Evolutionary conservation across 2,113 vertebrate species (phyloP), one percentile per base, ranked within the genome.

Genomic region (Mormoops blainvillei): DNA sequence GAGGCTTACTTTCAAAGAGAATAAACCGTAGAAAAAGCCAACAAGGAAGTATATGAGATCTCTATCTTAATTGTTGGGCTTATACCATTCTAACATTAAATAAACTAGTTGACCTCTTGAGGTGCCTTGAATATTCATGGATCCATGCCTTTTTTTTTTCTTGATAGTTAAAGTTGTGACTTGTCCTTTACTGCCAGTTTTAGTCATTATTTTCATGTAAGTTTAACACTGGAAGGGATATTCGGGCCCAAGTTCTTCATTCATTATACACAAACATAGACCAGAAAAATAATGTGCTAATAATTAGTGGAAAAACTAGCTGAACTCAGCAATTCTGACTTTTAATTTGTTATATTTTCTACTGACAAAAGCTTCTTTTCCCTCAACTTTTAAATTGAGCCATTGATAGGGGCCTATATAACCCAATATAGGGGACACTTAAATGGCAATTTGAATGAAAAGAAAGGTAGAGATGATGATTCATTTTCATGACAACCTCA

Each of bases 371-470:
- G 10, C 50, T 70, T 81, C 58, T 80, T 85, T 9, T 76, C 50
- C 56, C 7, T 89, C 41, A 94, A 28, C 11, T 78, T 93, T 80
- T 84, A 94, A 94, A 50, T 43, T 89, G 78, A 81, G 33, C n/a
- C 15, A 70, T 13, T 50, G 24, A 63, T 56, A 89, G 71, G 36
- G 78, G 54, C 38, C 38, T 93, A 65, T 2, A 67, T 89, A 95
- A 91, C 20, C 8, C n/a, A 81, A 73, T 18, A 18, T n/a, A 48
- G 16, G 50, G 15, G 54, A 54, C 19, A 12, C 33, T 90, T 65
- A 87, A 87, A 50, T 81, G 54, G 22, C n/a, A 78, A 94, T 94
- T 41, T 63, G 45, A 80, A 74, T 90, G 36, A 96, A 87, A 86
- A 85, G 43, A 61, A 95, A 91, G 20, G 16, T 67, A 83, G 41